These are phyloP conservation scores for Habropoda laboriosa DNA, from an alignment of 1,140 invertebrate genomes.

Conservation along the genomic window DNA sequence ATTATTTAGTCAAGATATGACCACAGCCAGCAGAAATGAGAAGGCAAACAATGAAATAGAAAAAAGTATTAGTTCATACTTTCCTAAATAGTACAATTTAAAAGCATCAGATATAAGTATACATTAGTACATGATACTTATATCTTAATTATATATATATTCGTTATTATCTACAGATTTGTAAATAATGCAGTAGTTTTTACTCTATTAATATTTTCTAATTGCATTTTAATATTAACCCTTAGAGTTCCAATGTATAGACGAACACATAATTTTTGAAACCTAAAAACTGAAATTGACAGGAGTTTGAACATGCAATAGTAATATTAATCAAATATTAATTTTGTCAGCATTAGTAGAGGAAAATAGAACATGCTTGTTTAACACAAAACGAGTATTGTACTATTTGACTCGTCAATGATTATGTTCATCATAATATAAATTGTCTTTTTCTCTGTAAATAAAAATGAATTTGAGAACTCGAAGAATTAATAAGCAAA, in stretches of 20 bases:
- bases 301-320: background rate
- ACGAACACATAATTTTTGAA: background rate
- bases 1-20: slow-evolving; percentile 71
- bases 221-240: slow-evolving; percentile 24
- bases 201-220: background rate
- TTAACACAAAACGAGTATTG: slow-evolving; percentile 22
- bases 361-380: slow-evolving; percentile 9
- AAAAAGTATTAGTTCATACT: slow-evolving; percentile 32
- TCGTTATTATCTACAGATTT: background rate
- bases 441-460: background rate
- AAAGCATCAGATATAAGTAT: background rate
- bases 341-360: background rate
- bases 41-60: slow-evolving; percentile 72
- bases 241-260: slow-evolving; percentile 16
- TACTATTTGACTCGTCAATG: slow-evolving; percentile 21
- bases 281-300: background rate
- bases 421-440: slow-evolving; percentile 1
- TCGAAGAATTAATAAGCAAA: slow-evolving; percentile 42
- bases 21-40: slow-evolving; percentile 61
- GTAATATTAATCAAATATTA: slow-evolving; percentile 9
- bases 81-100: background rate
- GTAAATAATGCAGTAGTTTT: background rate
- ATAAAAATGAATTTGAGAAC: slow-evolving; percentile 23
- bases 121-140: too few species aligned
- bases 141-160: too few species aligned